Conservation (phyloP, 2,113 vertebrate genomes). For the Eleginops maclovinus region DNA sequence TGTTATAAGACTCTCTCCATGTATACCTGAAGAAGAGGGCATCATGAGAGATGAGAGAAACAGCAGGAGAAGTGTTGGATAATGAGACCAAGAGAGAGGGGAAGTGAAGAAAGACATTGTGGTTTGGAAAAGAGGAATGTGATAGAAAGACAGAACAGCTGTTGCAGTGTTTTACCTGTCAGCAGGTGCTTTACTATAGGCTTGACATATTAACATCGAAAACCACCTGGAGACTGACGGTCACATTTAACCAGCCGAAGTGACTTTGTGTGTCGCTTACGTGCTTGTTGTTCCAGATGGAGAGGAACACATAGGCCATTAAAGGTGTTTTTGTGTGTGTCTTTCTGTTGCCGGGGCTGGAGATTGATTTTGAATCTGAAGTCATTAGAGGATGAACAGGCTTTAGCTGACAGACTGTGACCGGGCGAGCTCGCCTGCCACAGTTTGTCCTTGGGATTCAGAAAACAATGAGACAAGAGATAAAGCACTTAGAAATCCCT, state of each 20-base stretch:
- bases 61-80: not conserved
- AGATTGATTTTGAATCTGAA: conserved; percentile 56
- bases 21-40: not conserved
- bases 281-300: conserved; percentile 27
- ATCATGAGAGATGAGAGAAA: not conserved
- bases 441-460: conserved; percentile 60
- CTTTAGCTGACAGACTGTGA: conserved; percentile 64
- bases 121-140: conserved; percentile 17
- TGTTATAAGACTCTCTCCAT: not conserved
- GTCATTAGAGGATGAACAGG: conserved; percentile 52
- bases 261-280: conserved; percentile 21
- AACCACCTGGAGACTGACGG: conserved; percentile 58
- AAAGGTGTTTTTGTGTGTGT: conserved; percentile 9
- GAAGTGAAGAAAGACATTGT: conserved; percentile 21
- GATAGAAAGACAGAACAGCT: conserved; percentile 51
- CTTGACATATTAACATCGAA: conserved; percentile 42
- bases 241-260: conserved; percentile 13
- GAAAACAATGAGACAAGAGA: conserved; percentile 48
- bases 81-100: conserved; percentile 7
- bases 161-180: conserved; percentile 53
- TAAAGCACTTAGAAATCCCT: conserved; percentile 31
- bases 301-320: conserved; percentile 10
- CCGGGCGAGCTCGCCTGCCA: conserved; percentile 30
- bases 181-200: conserved; percentile 25
- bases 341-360: conserved; percentile 18